Conservation (phyloP, 2,113 vertebrate species). For the Rhodinocichla rosea region DNA sequence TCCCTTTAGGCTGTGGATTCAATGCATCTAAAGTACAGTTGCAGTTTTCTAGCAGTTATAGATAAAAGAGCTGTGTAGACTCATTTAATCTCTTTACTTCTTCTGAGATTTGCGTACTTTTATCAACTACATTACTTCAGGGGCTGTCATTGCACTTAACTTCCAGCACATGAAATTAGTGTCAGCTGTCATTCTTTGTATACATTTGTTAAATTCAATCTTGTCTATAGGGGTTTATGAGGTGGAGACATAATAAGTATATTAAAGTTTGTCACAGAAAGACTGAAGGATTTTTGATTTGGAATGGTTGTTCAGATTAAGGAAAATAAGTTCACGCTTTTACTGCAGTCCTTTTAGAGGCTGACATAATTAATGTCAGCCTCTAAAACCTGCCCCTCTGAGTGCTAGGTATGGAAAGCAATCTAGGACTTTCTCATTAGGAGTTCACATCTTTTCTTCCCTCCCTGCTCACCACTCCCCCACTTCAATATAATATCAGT, state of each 20-base stretch:
- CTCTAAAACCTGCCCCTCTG: not conserved
- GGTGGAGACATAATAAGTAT: slow-evolving; percentile 27
- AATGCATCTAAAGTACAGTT: slow-evolving; percentile 4
- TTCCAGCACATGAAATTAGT: slow-evolving; percentile 60
- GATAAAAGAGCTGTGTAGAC: slow-evolving; percentile 11
- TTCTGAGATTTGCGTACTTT: slow-evolving; percentile 58
- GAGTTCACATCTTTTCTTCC: not conserved
- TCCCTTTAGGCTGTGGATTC: not conserved
- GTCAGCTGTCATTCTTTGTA: slow-evolving; percentile 67
- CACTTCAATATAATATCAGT: not conserved
- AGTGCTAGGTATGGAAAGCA: slow-evolving; percentile 3
- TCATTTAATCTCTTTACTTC: slow-evolving; percentile 52
- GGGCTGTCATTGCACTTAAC: slow-evolving; percentile 66
- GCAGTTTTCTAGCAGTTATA: not conserved
- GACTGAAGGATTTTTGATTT: not conserved
- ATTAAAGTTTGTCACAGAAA: slow-evolving; percentile 41
- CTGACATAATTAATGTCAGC: not conserved
- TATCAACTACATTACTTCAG: slow-evolving; percentile 34
- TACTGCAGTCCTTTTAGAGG: slow-evolving; percentile 12
- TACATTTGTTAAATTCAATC: slow-evolving; percentile 64
- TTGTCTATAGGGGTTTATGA: slow-evolving; percentile 35
- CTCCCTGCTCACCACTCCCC: accelerated
- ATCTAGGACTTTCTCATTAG: not conserved
- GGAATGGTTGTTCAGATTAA: slow-evolving; percentile 35
- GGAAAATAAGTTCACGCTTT: slow-evolving; percentile 20